A percentile compares a stretch with the other conserved stretches of the same genome.
Evolutionary conservation across 2,888 invertebrate species (phyloP).

Genomic region (Palloptera scutellata): DNA sequence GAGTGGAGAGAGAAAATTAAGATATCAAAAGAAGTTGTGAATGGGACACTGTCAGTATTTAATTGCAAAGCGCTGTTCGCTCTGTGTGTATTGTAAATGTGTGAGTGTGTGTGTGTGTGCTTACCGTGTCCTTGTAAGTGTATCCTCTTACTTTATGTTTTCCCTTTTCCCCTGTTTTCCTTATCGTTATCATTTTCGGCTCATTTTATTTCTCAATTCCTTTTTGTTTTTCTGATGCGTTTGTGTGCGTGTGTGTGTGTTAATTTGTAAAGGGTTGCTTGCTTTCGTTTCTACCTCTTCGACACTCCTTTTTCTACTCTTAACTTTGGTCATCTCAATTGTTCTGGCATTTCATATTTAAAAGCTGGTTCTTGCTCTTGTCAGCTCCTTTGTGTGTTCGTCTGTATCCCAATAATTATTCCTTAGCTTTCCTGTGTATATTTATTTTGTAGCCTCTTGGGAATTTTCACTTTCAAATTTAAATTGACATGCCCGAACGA

Average conservation of each 20-base stretch:
- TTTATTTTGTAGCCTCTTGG: constrained; percentile 21
- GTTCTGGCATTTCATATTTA: constrained; percentile 2
- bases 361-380: constrained; percentile 24
- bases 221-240: not conserved
- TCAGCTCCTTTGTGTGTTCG: not conserved
- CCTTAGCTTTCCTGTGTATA: not conserved
- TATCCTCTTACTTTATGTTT: no score
- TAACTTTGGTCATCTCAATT: not conserved
- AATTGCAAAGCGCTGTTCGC: no score
- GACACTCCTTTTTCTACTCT: not conserved
- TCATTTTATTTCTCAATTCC: constrained; percentile 22
- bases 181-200: constrained; percentile 23
- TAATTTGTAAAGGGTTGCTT: not conserved
- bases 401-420: not conserved
- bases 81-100: no score
- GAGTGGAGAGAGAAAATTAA: no score
- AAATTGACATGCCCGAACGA: constrained; percentile 29
- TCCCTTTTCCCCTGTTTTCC: not conserved
- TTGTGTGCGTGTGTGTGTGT: not conserved
- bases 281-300: not conserved
- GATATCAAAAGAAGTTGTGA: no score
- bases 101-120: no score
- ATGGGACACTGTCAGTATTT: no score
- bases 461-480: constrained; percentile 35
- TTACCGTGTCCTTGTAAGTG: no score